Evolutionary conservation across 2,797 vertebrate species (phyloP).

Genomic region (Salmo trutta): DNA sequence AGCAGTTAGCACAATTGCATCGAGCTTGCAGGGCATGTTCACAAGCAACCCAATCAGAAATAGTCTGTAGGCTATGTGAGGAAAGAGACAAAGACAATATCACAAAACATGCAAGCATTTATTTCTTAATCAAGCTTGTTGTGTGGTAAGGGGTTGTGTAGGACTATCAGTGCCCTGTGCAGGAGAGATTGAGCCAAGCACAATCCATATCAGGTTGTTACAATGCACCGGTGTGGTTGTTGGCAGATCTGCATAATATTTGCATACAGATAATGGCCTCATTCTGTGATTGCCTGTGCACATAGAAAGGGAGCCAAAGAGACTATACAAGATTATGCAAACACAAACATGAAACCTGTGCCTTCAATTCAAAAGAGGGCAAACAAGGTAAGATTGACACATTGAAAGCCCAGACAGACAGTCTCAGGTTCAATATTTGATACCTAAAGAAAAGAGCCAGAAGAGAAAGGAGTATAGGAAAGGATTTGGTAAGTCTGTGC

Average conservation of each 20-base stretch:
- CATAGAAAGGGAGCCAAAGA: neutral
- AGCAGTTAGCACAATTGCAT: no score
- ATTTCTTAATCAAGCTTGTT: neutral
- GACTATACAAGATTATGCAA: neutral
- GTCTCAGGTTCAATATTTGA: neutral
- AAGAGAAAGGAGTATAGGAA: slow-evolving; percentile 3
- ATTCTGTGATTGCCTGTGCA: neutral
- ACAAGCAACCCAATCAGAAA: slow-evolving; percentile 16
- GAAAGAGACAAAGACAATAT: neutral
- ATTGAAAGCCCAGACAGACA: neutral
- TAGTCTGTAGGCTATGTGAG: neutral
- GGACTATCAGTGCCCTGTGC: neutral
- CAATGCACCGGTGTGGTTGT: neutral
- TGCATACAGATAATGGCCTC: neutral
- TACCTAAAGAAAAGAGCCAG: neutral
- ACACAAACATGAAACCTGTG: neutral
- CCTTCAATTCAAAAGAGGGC: neutral
- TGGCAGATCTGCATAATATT: slow-evolving; percentile 27
- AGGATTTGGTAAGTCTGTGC: neutral
- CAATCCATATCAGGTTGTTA: neutral
- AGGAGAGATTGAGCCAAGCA: neutral
- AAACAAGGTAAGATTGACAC: neutral
- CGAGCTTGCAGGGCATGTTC: neutral
- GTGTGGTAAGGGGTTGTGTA: neutral
- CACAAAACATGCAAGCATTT: slow-evolving; percentile 6